Conservation (phyloP, 2,113 vertebrate species). For the Pituophis catenifer region DNA sequence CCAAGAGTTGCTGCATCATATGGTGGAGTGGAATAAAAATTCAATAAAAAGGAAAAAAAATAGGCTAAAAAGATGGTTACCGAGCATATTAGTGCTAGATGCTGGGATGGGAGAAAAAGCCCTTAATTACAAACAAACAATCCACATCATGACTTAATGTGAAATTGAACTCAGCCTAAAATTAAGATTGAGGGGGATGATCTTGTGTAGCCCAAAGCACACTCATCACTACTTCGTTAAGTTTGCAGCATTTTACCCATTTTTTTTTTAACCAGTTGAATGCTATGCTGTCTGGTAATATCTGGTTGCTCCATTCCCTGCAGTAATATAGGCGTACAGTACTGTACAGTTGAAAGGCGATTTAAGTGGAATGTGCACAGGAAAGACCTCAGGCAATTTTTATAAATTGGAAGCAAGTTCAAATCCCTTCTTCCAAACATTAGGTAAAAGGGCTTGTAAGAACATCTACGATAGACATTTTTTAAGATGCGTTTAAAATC, state of each 20-base stretch:
- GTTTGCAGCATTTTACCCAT: background rate
- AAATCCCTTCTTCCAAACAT: background rate
- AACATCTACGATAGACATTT: background rate
- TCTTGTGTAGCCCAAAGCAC: background rate
- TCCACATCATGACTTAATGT: background rate
- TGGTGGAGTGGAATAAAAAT: background rate
- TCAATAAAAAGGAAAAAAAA: background rate
- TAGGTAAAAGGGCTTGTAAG: background rate
- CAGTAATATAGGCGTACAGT: background rate
- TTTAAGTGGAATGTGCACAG: background rate
- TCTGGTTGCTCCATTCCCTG: background rate
- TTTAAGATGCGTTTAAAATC: background rate
- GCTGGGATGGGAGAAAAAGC: background rate
- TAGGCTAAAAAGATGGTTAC: background rate
- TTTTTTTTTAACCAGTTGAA: background rate
- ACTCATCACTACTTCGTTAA: background rate
- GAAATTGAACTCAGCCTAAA: background rate
- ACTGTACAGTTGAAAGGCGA: background rate
- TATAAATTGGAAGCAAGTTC: background rate
- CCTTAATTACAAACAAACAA: background rate
- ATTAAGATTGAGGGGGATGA: background rate
- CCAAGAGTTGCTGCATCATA: background rate
- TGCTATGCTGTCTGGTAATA: background rate
- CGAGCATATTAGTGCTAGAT: background rate
- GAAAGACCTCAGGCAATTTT: background rate